These are phyloP conservation scores for Oeneis ivallda DNA, from an alignment of 2,888 invertebrate species.

Conservation along the genomic window DNA sequence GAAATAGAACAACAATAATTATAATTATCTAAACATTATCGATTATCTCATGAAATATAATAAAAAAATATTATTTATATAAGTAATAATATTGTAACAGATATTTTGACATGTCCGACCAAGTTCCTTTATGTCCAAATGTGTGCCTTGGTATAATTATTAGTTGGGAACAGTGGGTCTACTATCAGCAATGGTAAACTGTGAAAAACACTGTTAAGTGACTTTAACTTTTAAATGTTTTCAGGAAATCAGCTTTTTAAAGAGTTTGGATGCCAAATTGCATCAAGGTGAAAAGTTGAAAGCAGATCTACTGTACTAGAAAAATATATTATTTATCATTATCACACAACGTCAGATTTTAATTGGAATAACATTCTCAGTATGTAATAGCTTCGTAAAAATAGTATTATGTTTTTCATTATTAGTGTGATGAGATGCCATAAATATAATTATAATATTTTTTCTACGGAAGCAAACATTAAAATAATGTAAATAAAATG, in stretches of 20 bases:
- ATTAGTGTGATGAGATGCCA: conserved; percentile 11
- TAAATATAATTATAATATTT: neutral
- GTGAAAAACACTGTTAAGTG: neutral
- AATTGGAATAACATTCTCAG: neutral
- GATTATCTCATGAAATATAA: conserved; percentile 2
- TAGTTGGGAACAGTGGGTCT: conserved; percentile 27
- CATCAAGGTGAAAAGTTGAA: neutral
- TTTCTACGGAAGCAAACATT: neutral
- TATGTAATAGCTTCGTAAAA: conserved; percentile 7
- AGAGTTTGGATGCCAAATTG: neutral
- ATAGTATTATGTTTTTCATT: conserved; percentile 2
- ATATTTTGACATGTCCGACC: conserved; percentile 46
- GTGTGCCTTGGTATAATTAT: conserved; percentile 52
- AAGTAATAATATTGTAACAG: conserved; percentile 14
- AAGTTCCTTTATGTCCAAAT: conserved; percentile 55
- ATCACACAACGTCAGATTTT: conserved; percentile 4
- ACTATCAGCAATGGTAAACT: neutral
- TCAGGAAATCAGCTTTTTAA: neutral
- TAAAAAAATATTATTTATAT: conserved; percentile 13
- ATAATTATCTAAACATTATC: neutral
- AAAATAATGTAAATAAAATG: neutral
- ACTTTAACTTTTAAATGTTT: neutral
- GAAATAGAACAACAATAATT: conserved; percentile 8
- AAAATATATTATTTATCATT: neutral
- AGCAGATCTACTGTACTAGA: neutral